Conservation (phyloP, 2,113 vertebrate genomes). For the Apodemus speciosus region DNA sequence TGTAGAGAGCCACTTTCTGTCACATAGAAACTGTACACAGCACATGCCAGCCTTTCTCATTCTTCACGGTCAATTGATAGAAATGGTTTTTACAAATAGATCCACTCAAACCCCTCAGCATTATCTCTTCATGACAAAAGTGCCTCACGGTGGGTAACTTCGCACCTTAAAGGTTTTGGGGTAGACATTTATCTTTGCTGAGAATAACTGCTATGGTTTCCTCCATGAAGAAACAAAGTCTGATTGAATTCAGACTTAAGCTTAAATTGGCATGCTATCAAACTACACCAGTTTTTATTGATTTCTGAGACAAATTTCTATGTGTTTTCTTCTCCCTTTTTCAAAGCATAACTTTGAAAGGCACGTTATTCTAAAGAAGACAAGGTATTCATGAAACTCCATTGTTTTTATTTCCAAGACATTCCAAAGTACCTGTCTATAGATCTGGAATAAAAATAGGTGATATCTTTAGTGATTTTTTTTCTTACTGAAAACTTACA, state of each 20-base stretch:
- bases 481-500: constrained; percentile 63
- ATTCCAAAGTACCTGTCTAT: constrained; percentile 57
- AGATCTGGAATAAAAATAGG: constrained; percentile 65
- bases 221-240: constrained; percentile 67
- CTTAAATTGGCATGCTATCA: constrained; percentile 69
- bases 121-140: constrained; percentile 54
- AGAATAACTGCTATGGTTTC: constrained; percentile 58
- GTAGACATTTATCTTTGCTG: constrained; percentile 59
- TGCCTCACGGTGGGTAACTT: constrained; percentile 30
- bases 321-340: constrained; percentile 40
- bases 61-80: constrained; percentile 26
- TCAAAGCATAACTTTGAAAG: constrained; percentile 62
- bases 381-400: constrained; percentile 44
- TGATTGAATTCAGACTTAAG: constrained; percentile 68
- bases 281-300: constrained; percentile 67
- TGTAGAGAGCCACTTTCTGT: constrained; percentile 12
- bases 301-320: constrained; percentile 59
- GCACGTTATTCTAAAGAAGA: constrained; percentile 43
- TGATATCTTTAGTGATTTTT: constrained; percentile 41
- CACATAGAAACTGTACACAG: not conserved
- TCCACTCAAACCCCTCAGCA: constrained; percentile 39
- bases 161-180: not conserved
- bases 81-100: constrained; percentile 36
- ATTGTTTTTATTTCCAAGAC: constrained; percentile 56
- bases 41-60: constrained; percentile 4